Evolutionary conservation across 2,113 vertebrate species (phyloP).

Genomic region (Poeciliopsis retropinna): DNA sequence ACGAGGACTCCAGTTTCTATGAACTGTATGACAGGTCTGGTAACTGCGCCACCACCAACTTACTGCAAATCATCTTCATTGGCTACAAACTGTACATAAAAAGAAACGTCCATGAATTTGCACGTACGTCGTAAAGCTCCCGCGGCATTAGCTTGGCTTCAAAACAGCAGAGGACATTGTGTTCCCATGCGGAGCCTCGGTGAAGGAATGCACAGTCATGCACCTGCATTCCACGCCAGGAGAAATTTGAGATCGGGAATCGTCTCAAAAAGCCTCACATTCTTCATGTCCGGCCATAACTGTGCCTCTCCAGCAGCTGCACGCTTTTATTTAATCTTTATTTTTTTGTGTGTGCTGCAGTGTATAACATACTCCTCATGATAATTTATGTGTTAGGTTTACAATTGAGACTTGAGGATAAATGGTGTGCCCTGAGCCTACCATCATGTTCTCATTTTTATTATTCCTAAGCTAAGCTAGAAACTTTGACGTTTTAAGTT

Average conservation of each 20-base stretch:
- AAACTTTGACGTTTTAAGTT: neutral
- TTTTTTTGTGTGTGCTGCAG: neutral
- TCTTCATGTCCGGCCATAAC: constrained; percentile 25
- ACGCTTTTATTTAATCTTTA: neutral
- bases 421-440: neutral
- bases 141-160: constrained; percentile 4
- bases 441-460: neutral
- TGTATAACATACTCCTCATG: no score
- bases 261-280: neutral
- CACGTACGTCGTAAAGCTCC: constrained; percentile 21
- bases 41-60: constrained; percentile 1
- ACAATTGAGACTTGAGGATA: constrained; percentile 31
- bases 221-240: constrained; percentile 71
- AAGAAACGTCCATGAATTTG: constrained; percentile 15
- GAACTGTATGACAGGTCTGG: neutral
- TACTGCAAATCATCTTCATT: neutral
- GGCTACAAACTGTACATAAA: neutral
- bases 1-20: neutral
- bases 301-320: constrained; percentile 30
- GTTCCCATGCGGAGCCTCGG: constrained; percentile 51
- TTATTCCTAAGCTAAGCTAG: constrained; percentile 42
- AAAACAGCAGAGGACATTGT: constrained; percentile 60
- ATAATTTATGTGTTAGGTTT: constrained; percentile 32
- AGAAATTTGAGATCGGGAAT: constrained; percentile 21
- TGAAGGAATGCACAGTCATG: constrained; percentile 54